Evolutionary conservation across 2,797 vertebrate genomes (phyloP).

Genomic region (Pipistrellus kuhlii): DNA sequence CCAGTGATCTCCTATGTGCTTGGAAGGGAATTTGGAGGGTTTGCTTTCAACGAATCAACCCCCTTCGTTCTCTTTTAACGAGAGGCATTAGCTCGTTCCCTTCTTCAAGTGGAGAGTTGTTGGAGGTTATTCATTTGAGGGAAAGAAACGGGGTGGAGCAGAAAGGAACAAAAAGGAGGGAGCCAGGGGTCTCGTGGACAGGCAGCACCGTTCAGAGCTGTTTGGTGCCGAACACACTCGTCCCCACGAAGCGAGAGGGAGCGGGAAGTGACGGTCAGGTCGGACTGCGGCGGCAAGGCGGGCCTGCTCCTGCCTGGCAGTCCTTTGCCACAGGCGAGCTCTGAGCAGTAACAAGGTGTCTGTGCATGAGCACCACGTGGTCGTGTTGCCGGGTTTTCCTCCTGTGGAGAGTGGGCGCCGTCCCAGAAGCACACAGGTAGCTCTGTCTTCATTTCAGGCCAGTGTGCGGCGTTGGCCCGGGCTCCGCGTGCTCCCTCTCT

Average conservation of each 20-base stretch:
- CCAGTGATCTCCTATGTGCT: background rate
- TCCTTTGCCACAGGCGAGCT: background rate
- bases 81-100: background rate
- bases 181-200: constrained; percentile 24
- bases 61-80: background rate
- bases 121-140: background rate
- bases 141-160: background rate
- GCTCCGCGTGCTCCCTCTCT: fast-evolving
- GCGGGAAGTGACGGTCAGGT: constrained; percentile 61
- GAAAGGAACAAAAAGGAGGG: background rate
- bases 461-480: fast-evolving
- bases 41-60: background rate
- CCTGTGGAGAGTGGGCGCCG: background rate
- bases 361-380: fast-evolving
- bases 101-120: background rate
- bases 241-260: constrained; percentile 73
- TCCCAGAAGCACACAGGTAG: background rate
- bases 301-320: background rate
- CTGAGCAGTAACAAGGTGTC: fast-evolving
- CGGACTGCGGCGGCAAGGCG: constrained; percentile 29
- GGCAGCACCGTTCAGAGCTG: constrained; percentile 70
- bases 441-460: fast-evolving
- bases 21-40: fast-evolving
- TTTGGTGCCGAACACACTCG: constrained; percentile 69
- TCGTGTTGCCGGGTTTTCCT: fast-evolving